These are phyloP conservation scores for Drosophila truncata DNA, from an alignment of 1,140 invertebrate species.

Conservation along the genomic window DNA sequence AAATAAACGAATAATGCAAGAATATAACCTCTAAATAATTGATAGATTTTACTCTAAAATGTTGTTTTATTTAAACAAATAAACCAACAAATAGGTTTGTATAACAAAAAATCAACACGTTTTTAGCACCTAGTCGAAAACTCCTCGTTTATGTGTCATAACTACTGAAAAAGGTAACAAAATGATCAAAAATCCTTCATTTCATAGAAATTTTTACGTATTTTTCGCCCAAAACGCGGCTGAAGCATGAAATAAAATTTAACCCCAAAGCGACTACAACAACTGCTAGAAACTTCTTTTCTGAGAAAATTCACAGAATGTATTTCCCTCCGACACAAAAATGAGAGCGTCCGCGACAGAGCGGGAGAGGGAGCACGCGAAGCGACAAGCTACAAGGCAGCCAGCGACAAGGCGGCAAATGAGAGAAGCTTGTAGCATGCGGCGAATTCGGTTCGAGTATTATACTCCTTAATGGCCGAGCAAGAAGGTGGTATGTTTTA, in stretches of 20 bases:
- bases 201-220: constrained; percentile 2
- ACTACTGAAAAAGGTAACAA: not conserved
- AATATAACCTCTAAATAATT: not conserved
- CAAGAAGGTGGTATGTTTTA: not conserved
- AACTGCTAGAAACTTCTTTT: constrained; percentile 58
- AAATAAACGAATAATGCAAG: not conserved
- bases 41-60: too few relatives aligned
- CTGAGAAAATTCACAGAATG: constrained; percentile 40
- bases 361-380: constrained; percentile 7
- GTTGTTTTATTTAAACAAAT: not conserved
- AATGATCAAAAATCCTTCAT: not conserved
- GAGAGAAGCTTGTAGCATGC: constrained; percentile 16
- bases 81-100: not conserved
- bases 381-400: constrained; percentile 14
- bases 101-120: not conserved
- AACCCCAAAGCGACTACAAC: constrained; percentile 22
- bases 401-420: constrained; percentile 48
- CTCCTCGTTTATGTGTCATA: constrained; percentile 1
- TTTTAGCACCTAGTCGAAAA: constrained; percentile 2
- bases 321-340: constrained; percentile 16
- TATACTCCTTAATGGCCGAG: not conserved
- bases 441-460: constrained; percentile 38
- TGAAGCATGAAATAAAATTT: constrained; percentile 22
- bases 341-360: constrained; percentile 8
- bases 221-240: constrained; percentile 6